phyloP scores from a whole-genome alignment of 2,888 invertebrate species.

The Drosophila meridiana region DNA sequence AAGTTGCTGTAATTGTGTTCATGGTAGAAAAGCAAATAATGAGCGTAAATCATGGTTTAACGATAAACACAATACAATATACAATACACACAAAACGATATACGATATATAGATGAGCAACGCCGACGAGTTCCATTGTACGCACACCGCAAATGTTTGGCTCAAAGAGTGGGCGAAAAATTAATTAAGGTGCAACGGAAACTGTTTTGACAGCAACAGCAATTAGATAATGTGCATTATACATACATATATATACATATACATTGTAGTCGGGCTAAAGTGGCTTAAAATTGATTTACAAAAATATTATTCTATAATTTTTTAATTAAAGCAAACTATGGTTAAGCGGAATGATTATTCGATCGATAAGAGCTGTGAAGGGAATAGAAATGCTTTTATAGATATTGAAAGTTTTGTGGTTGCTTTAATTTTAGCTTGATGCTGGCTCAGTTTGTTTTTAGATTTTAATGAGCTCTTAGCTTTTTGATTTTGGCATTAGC shows the following conservation, averaged over 20 bases:
- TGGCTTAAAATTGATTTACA: constrained; percentile 3
- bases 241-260: not conserved
- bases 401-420: not conserved
- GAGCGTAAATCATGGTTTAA: constrained; percentile 79
- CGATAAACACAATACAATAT: constrained; percentile 67
- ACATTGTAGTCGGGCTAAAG: not conserved
- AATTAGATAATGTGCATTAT: constrained; percentile 15
- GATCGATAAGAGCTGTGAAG: too few species aligned
- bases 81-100: constrained; percentile 31
- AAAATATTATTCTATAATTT: constrained; percentile 10
- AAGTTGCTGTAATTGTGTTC: constrained; percentile 34
- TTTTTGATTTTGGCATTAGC: not conserved
- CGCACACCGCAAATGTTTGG: constrained; percentile 2
- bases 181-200: constrained; percentile 49
- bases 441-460: not conserved
- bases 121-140: constrained; percentile 28
- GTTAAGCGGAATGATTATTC: too few species aligned
- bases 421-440: not conserved
- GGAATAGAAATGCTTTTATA: not conserved
- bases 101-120: constrained; percentile 11
- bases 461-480: not conserved
- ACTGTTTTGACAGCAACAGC: constrained; percentile 34
- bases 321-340: not conserved
- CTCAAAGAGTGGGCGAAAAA: constrained; percentile 26
- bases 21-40: constrained; percentile 67